phyloP scores from a whole-genome alignment of 2,797 vertebrate species.

The Hypotaenidia okinawae region DNA sequence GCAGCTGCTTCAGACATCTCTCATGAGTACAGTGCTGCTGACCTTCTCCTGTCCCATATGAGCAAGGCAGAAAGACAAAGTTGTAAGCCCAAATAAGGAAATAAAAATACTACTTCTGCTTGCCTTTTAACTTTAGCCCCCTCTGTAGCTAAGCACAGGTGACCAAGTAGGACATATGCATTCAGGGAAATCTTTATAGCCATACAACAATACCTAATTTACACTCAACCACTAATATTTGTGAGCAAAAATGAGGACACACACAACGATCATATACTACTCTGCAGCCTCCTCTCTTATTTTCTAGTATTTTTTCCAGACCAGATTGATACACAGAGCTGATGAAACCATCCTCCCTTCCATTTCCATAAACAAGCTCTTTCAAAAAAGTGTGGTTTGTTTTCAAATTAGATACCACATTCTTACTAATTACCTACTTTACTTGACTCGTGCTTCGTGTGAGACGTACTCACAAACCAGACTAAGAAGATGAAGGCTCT shows the following conservation, averaged over 20 bases:
- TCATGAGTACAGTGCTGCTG: neutral
- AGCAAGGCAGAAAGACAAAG: neutral
- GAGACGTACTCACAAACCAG: neutral
- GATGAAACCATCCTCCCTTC: neutral
- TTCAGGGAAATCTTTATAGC: neutral
- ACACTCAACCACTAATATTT: neutral
- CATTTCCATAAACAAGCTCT: neutral
- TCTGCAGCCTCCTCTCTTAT: neutral
- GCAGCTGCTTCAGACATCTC: neutral
- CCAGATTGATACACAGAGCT: neutral
- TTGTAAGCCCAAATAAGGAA: neutral
- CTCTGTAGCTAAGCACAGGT: no score
- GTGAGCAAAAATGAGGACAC: neutral
- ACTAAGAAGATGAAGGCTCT: slow-evolving; percentile 3
- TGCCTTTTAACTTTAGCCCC: no score
- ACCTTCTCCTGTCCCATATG: neutral
- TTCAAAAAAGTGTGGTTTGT: neutral
- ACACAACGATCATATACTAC: neutral
- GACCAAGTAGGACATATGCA: no score
- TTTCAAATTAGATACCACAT: neutral
- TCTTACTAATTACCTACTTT: neutral
- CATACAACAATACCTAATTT: neutral
- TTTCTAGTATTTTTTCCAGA: neutral
- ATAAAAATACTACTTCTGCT: neutral
- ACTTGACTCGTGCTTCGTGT: neutral